These are phyloP conservation scores for Ormyrus thymus DNA, from an alignment of 2,888 invertebrate species.

Conservation along the genomic window DNA sequence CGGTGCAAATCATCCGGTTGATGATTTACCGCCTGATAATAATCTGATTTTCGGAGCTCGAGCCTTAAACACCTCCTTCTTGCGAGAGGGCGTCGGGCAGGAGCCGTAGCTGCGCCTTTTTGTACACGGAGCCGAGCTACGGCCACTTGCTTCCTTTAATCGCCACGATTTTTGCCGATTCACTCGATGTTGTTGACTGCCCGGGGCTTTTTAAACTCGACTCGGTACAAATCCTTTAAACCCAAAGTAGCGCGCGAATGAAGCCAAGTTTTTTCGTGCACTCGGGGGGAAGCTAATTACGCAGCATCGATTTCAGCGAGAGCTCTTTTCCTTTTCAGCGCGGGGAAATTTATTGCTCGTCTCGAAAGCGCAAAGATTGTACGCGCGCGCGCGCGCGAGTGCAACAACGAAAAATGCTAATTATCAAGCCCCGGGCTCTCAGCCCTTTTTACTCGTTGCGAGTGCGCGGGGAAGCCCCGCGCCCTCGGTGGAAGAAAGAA, in stretches of 20 bases:
- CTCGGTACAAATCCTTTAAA: too few relatives aligned
- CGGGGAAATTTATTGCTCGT: conserved; percentile 14
- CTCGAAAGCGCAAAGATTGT: neutral
- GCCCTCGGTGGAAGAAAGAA: conserved; percentile 33
- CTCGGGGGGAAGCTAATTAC: neutral
- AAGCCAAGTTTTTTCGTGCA: neutral
- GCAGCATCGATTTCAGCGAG: neutral
- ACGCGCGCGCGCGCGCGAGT: neutral
- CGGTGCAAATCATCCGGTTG: conserved; percentile 55
- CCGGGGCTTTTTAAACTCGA: too few relatives aligned
- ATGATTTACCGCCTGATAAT: conserved; percentile 53
- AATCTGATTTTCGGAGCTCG: conserved; percentile 33
- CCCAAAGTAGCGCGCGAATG: too few relatives aligned
- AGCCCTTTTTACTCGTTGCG: neutral
- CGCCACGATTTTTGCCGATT: too few relatives aligned
- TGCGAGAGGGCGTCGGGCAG: too few relatives aligned
- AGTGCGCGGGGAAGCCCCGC: neutral
- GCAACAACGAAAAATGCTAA: conserved; percentile 41
- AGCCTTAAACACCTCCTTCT: neutral
- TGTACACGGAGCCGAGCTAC: too few relatives aligned
- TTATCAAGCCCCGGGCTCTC: conserved; percentile 32
- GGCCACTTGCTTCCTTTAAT: too few relatives aligned
- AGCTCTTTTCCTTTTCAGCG: neutral
- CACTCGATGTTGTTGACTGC: too few relatives aligned
- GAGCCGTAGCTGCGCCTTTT: neutral